Evolutionary conservation across 2,888 invertebrate species (phyloP), one percentile per base, ranked within the genome.

Genomic region (Achlya flavicornis): DNA sequence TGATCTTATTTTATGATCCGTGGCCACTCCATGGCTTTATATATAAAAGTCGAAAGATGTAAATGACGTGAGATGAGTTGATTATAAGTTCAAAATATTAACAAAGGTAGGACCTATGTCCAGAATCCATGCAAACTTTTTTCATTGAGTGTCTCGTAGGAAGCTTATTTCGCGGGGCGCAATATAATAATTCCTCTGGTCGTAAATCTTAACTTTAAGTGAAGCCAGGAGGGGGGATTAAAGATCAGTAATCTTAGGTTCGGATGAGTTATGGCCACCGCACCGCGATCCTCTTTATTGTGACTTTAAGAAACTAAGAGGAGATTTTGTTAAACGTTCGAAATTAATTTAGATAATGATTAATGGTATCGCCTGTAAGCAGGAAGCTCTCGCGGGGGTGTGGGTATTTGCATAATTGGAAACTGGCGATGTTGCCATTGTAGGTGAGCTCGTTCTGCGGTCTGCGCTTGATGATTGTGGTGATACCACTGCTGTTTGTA

Each of bases 191-290:
- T 95, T 94, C 95, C 95, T 92, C 87, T 88, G 93, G 88, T 88
- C 95, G 95, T 95, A 95, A 95, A 95, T 95, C 95, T 95, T 95
- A 95, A 95, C 95, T 95, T 95, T 95, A 95, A 95, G 95, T 94
- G 95, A 94, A 93, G 89, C 92, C 88, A 87, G 81, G 93, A 92
- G 94, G 95, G 95, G 95, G 95, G 95, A 95, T 95, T 95, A 95
- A 95, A 96, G 95, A 95, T 95, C 95, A 95, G 95, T 95, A 95
- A 95, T 95, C 95, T 95, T 94, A 95, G 95, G 94, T 84, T 92
- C 93, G 92, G 95, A 95, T 95, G 95, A 95, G 94, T 95, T 95
- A 95, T 95, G 95, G 94, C 93, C 94, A 70, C 76, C 81, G 79
- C 81, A 79, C 85, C 85, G 82, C 87, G 88, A 89, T 89, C 92